Conservation (phyloP, 2,888 invertebrate genomes). For the Erynnis tages region DNA sequence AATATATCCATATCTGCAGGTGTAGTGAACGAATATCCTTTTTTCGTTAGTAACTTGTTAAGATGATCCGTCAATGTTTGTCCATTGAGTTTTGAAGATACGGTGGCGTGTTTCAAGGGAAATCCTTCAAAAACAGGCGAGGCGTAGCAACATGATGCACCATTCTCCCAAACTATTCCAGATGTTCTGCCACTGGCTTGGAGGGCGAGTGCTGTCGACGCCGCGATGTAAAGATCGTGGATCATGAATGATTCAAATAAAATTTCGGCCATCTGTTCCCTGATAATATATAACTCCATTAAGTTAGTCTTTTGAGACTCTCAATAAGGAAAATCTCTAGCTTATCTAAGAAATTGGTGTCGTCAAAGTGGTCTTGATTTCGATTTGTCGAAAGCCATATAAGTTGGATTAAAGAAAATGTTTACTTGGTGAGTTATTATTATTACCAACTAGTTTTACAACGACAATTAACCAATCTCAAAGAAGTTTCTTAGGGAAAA, state of each 20-base stretch:
- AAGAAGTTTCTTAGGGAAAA: too few species aligned
- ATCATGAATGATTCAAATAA: constrained; percentile 82
- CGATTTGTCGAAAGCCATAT: too few species aligned
- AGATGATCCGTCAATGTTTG: constrained; percentile 89
- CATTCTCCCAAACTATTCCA: constrained; percentile 77
- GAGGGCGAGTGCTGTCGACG: constrained; percentile 67
- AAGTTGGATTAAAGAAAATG: too few species aligned
- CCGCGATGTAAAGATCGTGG: constrained; percentile 68
- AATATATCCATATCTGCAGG: constrained; percentile 93
- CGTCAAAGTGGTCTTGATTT: too few species aligned
- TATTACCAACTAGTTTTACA: too few species aligned
- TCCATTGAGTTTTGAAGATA: constrained; percentile 92
- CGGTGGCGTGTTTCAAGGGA: constrained; percentile 90
- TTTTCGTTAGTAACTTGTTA: constrained; percentile 90
- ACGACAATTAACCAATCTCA: too few species aligned
- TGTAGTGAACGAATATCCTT: constrained; percentile 94
- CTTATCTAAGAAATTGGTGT: too few species aligned
- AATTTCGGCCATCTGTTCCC: constrained; percentile 83
- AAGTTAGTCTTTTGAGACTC: too few species aligned
- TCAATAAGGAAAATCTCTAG: too few species aligned
- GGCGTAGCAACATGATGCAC: constrained; percentile 68
- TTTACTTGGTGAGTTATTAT: too few species aligned
- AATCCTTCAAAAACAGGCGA: constrained; percentile 84
- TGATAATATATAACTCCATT: too few species aligned
- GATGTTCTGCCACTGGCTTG: constrained; percentile 77